These are phyloP conservation scores for Silurus glanis DNA, from an alignment of 2,113 vertebrate species.

Conservation along the genomic window DNA sequence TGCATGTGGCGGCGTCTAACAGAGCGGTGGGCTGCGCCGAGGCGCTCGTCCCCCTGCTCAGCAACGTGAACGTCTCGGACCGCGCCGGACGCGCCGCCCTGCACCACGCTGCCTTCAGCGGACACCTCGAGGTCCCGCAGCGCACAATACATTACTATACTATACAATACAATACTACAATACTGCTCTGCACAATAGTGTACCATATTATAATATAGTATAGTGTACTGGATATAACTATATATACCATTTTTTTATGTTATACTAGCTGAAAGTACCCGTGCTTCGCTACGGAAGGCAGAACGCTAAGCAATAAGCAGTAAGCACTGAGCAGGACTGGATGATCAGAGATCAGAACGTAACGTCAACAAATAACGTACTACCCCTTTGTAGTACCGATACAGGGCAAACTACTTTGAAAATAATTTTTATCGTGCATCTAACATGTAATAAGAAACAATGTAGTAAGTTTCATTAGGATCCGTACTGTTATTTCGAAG, in stretches of 20 bases:
- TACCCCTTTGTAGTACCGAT: no score
- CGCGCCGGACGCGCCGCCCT: constrained; percentile 92
- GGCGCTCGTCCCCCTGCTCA: constrained; percentile 91
- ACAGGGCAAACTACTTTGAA: no score
- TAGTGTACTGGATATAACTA: not conserved
- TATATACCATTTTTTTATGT: not conserved
- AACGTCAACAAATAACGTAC: no score
- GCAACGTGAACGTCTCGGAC: constrained; percentile 96
- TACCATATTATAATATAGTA: not conserved
- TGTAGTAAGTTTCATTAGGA: no score
- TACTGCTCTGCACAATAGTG: not conserved
- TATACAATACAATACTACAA: not conserved
- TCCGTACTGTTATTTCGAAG: no score
- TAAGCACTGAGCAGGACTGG: no score
- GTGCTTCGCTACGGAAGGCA: no score
- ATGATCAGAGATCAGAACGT: no score
- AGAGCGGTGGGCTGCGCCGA: constrained; percentile 97
- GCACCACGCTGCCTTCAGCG: constrained; percentile 97
- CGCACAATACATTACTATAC: not conserved
- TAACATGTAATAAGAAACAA: no score
- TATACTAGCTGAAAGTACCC: no score
- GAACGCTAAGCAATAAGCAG: no score
- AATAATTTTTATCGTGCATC: no score
- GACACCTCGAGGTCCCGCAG: constrained; percentile 86
- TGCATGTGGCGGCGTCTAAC: constrained; percentile 95